Evolutionary conservation across 2,113 vertebrate species (phyloP), one percentile per base, ranked within the genome.

Genomic region (Sisor rabdophorus): DNA sequence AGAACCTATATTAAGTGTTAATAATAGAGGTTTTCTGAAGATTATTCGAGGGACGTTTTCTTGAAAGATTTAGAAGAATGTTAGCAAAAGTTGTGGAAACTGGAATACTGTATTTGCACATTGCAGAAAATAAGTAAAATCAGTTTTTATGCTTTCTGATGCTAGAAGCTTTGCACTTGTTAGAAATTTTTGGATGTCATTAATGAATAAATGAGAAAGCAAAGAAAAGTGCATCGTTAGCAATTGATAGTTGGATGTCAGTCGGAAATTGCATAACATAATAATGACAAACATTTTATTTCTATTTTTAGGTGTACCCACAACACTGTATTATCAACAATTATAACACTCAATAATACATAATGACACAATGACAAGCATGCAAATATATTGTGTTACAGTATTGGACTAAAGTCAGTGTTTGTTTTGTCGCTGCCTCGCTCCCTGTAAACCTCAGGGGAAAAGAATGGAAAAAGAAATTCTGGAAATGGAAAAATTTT

Each of bases 231-330:
- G 7, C 4, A 63, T 24, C n/a, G 44, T 22, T 61, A 32, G 52
- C 32, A 19, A 60, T 26, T n/a, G 15, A 26, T 19, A n/a, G 40
- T 28, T 11, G 50, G 36, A 60, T 61, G 19, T 70, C 52, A 56
- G 47, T 78, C 58, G 53, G 47, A 63, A 48, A 28, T 52, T 16
- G 36, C 24, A 15, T 60, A 13, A 61, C 19, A 77, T 16, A 36
- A 28, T n/a, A 19, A 44, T 17, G 11, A n/a, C 40, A 22, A 63
- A 63, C 30, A 36, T 32, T 63, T 47, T 22, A 48, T 68, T 28
- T 36, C 36, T 22, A 32, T 40, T 44, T 44, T 13, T n/a, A 4
- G 10, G 4, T 12, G 32, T 20, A 17, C n/a, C 60, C 60, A n/a
- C 11, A n/a, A 6, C 11, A 32, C 36, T 63, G 22, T 11, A 22